phyloP scores from a whole-genome alignment of 2,797 vertebrate species.

The Darevskia nairensis region DNA sequence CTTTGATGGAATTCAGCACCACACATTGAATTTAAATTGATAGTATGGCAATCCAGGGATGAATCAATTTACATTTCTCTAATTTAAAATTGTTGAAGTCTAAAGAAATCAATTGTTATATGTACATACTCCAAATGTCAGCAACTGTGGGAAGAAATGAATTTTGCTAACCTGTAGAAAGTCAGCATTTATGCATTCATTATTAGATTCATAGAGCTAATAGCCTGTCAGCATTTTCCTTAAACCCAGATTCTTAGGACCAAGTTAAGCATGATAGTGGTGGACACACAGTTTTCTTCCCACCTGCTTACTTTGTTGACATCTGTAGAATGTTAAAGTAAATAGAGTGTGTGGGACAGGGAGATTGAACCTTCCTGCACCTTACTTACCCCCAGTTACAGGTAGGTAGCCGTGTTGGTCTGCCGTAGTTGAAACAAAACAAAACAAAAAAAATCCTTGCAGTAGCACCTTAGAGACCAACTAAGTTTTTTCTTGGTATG shows the following conservation, averaged over 20 bases:
- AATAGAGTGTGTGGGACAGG: not conserved
- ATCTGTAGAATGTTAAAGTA: not conserved
- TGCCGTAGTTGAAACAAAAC: too few relatives aligned
- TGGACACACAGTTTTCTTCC: not conserved
- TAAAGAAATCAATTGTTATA: conserved; percentile 49
- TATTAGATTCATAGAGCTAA: not conserved
- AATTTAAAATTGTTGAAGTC: conserved; percentile 51
- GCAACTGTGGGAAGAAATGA: conserved; percentile 40
- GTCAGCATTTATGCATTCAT: conserved; percentile 18
- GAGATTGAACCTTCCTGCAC: not conserved
- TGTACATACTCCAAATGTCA: conserved; percentile 54
- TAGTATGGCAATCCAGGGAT: conserved; percentile 18
- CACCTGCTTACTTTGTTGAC: not conserved
- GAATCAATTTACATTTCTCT: conserved; percentile 53
- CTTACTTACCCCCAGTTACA: not conserved
- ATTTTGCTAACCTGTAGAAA: conserved; percentile 43
- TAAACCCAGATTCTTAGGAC: not conserved
- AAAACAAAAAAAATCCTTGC: too few relatives aligned
- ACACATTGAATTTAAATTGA: conserved; percentile 49
- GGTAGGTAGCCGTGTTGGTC: too few relatives aligned
- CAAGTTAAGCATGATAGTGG: not conserved
- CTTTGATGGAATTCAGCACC: conserved; percentile 40
- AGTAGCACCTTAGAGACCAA: too few relatives aligned
- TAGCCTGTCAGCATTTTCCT: conserved; percentile 7
- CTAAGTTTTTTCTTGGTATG: too few relatives aligned